Evolutionary conservation across 2,113 vertebrate species (phyloP).

Genomic region (Urocitellus parryii): DNA sequence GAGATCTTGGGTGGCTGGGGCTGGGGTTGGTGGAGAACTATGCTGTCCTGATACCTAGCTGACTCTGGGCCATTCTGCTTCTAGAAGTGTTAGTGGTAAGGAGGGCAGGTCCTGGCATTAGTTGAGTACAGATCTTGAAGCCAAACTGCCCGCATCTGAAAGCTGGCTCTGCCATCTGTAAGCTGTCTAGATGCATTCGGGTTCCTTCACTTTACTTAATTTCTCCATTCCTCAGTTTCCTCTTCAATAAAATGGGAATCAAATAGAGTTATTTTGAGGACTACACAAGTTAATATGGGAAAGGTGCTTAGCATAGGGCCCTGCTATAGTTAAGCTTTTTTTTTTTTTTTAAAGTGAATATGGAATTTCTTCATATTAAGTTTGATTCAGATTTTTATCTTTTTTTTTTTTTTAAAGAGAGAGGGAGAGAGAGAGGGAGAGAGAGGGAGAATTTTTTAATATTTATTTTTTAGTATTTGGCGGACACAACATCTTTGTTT

Average conservation of each 20-base stretch:
- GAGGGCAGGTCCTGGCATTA: neutral
- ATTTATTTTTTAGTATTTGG: no score
- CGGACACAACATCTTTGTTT: no score
- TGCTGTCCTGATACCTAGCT: neutral
- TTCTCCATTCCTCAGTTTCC: neutral
- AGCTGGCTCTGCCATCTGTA: neutral
- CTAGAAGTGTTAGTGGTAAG: neutral
- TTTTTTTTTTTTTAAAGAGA: no score
- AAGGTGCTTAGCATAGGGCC: neutral
- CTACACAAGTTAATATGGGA: neutral
- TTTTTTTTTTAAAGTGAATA: no score
- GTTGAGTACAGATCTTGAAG: neutral
- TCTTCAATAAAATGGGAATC: neutral
- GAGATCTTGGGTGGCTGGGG: neutral
- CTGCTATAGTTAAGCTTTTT: neutral
- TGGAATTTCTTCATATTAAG: no score
- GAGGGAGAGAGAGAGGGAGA: no score
- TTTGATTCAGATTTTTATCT: no score
- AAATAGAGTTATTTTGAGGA: neutral
- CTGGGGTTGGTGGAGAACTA: neutral
- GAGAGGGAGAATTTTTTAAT: no score
- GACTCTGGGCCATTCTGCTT: neutral
- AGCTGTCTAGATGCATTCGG: neutral
- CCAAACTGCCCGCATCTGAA: neutral
- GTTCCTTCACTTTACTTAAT: neutral